These are phyloP conservation scores for Zygothrica quintamaculata DNA, from an alignment of 2,888 invertebrate species.

Conservation along the genomic window DNA sequence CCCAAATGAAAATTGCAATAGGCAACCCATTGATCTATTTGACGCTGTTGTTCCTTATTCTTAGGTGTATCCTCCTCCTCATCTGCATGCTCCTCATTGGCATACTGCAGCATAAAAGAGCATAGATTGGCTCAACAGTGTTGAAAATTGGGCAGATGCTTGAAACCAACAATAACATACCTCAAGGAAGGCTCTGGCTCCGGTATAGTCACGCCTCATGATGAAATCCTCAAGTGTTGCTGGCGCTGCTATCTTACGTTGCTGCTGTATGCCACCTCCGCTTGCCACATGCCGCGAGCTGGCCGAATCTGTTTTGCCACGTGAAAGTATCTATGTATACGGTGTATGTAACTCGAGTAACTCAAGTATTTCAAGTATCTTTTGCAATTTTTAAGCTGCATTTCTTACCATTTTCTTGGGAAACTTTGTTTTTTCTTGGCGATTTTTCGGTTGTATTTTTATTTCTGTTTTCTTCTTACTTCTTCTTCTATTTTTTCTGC, in stretches of 20 bases:
- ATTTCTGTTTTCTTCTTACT: constrained; percentile 6
- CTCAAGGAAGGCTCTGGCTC: constrained; percentile 96
- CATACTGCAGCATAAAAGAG: constrained; percentile 59
- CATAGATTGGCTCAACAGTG: neutral
- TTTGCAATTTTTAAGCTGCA: constrained; percentile 26
- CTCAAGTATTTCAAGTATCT: constrained; percentile 20
- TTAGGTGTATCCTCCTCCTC: constrained; percentile 57
- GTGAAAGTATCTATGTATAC: constrained; percentile 89
- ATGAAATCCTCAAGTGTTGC: constrained; percentile 96
- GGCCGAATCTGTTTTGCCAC: constrained; percentile 91
- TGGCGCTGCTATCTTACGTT: constrained; percentile 85
- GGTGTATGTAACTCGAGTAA: constrained; percentile 29
- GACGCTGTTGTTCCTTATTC: constrained; percentile 72
- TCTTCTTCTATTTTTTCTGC: constrained; percentile 7
- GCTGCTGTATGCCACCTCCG: constrained; percentile 55
- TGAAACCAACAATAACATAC: constrained; percentile 85
- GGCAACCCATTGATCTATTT: constrained; percentile 93
- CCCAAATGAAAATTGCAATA: constrained; percentile 98
- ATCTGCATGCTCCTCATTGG: constrained; percentile 62
- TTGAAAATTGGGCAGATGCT: neutral
- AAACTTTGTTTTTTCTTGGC: constrained; percentile 32
- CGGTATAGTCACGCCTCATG: constrained; percentile 95
- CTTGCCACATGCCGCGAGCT: constrained; percentile 76
- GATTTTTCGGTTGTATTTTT: constrained; percentile 13
- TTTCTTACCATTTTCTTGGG: constrained; percentile 69